Evolutionary conservation across 2,888 invertebrate genomes (phyloP).

Genomic region (Andrena dorsata): DNA sequence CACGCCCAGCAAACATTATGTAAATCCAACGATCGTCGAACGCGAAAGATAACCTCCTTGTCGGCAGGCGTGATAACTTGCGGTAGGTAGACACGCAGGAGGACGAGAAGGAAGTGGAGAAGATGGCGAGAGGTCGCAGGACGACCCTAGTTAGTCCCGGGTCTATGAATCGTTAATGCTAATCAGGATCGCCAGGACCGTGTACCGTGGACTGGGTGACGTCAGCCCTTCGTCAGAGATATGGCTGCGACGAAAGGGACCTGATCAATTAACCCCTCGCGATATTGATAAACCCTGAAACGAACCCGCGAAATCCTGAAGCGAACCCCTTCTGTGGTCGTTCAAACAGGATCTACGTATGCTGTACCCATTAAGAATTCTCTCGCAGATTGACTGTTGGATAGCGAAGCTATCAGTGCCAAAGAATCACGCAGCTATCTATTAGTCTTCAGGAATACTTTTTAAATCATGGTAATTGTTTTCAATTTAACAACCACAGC

Average conservation of each 20-base stretch:
- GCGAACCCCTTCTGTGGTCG: conserved; percentile 30
- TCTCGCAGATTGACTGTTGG: conserved; percentile 3
- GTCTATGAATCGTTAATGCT: conserved; percentile 82
- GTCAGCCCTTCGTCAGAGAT: conserved; percentile 78
- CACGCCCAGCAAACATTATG: conserved; percentile 70
- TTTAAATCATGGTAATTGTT: background rate
- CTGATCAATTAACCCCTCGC: conserved; percentile 78
- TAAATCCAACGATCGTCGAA: conserved; percentile 77
- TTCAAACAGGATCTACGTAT: conserved; percentile 29
- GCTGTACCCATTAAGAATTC: conserved; percentile 38
- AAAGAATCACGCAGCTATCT: background rate
- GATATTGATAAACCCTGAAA: conserved; percentile 71
- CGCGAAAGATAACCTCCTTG: conserved; percentile 75
- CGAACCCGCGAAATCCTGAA: conserved; percentile 48
- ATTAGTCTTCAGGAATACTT: background rate
- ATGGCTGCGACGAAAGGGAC: conserved; percentile 71
- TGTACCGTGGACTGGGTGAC: conserved; percentile 73
- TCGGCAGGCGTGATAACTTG: conserved; percentile 69
- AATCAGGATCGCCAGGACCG: conserved; percentile 78
- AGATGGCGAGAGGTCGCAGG: conserved; percentile 74
- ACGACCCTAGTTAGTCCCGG: conserved; percentile 77
- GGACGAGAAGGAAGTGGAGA: conserved; percentile 67
- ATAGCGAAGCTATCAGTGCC: background rate
- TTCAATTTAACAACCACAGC: background rate
- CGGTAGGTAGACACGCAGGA: conserved; percentile 56